phyloP scores from a whole-genome alignment of 2,797 vertebrate species.

The Macroramphosus scolopax region DNA sequence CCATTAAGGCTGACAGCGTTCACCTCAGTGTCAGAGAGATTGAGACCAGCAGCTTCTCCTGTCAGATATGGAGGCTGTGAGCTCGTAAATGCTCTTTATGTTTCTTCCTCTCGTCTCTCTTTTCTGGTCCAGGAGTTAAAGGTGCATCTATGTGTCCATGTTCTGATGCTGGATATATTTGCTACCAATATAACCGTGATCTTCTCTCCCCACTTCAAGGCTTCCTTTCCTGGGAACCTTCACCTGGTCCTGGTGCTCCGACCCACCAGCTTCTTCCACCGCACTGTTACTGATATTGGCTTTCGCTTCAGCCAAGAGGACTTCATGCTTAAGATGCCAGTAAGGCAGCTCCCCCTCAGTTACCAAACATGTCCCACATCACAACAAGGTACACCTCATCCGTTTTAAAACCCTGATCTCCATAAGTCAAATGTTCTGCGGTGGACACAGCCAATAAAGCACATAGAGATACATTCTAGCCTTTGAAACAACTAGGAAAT shows the following conservation, averaged over 20 bases:
- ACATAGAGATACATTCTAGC: slow-evolving; percentile 6
- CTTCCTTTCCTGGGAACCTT: slow-evolving; percentile 92
- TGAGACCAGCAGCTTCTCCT: slow-evolving; percentile 10
- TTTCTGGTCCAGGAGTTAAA: neutral
- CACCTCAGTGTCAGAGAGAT: slow-evolving; percentile 18
- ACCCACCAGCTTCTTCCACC: slow-evolving; percentile 94
- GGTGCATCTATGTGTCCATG: neutral
- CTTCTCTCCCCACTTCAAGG: slow-evolving; percentile 64
- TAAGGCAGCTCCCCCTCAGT: slow-evolving; percentile 72
- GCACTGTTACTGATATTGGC: slow-evolving; percentile 94
- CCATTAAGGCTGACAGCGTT: slow-evolving; percentile 33
- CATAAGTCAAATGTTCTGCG: too few species aligned
- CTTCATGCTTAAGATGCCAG: slow-evolving; percentile 95
- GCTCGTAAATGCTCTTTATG: slow-evolving; percentile 6
- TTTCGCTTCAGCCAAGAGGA: slow-evolving; percentile 97
- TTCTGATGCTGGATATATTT: neutral
- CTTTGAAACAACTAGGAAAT: neutral
- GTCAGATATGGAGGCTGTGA: slow-evolving; percentile 18
- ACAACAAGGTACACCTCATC: slow-evolving; percentile 46
- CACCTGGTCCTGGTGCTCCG: slow-evolving; percentile 94
- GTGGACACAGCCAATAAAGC: slow-evolving; percentile 20
- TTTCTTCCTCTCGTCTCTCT: neutral
- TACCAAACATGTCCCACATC: slow-evolving; percentile 62
- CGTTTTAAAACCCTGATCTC: slow-evolving; percentile 20
- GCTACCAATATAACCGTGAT: neutral